phyloP scores from a whole-genome alignment of 2,113 vertebrate species.

The Hemibagrus wyckioides region DNA sequence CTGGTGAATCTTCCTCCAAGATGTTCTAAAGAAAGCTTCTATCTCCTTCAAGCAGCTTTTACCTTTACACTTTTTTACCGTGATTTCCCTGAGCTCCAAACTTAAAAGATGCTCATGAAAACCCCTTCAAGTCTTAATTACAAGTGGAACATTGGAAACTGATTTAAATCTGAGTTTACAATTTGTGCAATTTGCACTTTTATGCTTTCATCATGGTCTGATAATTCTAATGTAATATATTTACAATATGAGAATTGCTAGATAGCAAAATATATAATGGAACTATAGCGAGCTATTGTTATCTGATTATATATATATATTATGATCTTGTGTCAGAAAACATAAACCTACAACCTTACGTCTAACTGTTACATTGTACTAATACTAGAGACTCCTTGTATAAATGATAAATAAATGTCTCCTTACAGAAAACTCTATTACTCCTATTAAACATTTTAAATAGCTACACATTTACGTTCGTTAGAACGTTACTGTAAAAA shows the following conservation, averaged over 20 bases:
- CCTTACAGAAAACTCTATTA: background rate
- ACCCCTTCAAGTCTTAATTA: background rate
- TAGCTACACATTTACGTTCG: background rate
- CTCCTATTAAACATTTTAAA: background rate
- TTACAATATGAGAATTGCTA: background rate
- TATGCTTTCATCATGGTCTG: background rate
- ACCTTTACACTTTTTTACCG: background rate
- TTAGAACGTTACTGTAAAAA: background rate
- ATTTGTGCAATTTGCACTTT: background rate
- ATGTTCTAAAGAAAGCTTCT: background rate
- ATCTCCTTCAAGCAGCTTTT: background rate
- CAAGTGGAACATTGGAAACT: background rate
- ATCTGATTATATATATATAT: background rate
- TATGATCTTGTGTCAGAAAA: background rate
- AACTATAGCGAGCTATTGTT: background rate
- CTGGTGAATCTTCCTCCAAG: background rate
- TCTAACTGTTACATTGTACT: background rate
- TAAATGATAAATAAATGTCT: background rate
- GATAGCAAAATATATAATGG: background rate
- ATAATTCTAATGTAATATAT: background rate
- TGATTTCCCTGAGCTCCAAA: background rate
- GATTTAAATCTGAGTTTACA: background rate
- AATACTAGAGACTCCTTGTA: background rate
- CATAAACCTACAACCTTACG: background rate
- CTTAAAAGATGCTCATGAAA: background rate